Base-by-base conservation (phyloP, 2,888 invertebrate genomes). In the Macrophya annulata region DNA sequence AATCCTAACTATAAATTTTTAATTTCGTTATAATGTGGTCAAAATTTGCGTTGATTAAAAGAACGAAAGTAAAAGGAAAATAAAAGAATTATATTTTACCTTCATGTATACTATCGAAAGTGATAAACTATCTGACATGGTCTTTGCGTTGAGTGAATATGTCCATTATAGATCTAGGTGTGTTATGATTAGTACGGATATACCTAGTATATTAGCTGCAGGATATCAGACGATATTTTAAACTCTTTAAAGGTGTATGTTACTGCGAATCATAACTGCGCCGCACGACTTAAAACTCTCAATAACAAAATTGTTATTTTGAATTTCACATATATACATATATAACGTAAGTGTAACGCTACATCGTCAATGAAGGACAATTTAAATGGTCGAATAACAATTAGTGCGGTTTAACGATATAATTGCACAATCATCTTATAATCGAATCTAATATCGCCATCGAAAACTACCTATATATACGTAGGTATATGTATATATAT, bases 371-470 rank as follows among this genome's bases (percentile, higher is more conserved):
- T 31, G 12, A 72, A 72, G 45, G 72, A 21, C 21, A 21, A n/a
- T 43, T 74, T 21, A 8, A 45, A 74, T 21, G 4, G 72, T 40
- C 45, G 43, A 74, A 45, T 21, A 74, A 45, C 72, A 74, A 74
- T 45, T 21, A 74, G 3, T 9, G 25, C 40, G 45, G n/a, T 74
- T 31, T 45, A 74, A 74, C 45, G 45, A 74, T 45, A 45, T 74
- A 74, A 74, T 74, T 74, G 72, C 43, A 9, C 72, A 9, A 74
- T 74, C 45, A 74, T 74, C 45, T 72, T 40, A 37, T 37, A 37
- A 37, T 21, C 68, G 31, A 10, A 68, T 68, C 68, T 37, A 31
- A 37, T 68, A 17, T 17, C 68, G 31, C 31, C 15, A 68, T 15
- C 68, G 25, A 37, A 62, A 6, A 68, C 31, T 17, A 6, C 37